phyloP scores from a whole-genome alignment of 2,888 invertebrate genomes.

The Xylota sylvarum region DNA sequence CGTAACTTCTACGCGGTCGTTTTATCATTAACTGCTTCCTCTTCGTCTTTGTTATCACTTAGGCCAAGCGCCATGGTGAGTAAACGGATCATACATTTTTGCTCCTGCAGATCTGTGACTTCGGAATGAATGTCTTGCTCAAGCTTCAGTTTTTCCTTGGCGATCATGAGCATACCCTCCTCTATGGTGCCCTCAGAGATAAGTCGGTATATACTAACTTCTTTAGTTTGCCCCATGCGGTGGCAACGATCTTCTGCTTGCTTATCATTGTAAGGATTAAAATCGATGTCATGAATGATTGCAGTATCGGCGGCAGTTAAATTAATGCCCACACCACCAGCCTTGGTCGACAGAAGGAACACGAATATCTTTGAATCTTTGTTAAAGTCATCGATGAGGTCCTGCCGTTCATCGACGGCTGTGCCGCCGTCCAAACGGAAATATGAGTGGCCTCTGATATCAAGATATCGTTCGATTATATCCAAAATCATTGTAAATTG shows the following conservation, averaged over 20 bases:
- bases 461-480: constrained; percentile 94
- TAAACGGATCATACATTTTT: constrained; percentile 92
- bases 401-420: constrained; percentile 93
- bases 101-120: constrained; percentile 87
- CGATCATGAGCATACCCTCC: constrained; percentile 95
- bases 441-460: constrained; percentile 90
- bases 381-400: constrained; percentile 95
- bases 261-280: constrained; percentile 99
- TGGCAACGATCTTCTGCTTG: constrained; percentile 97
- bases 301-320: constrained; percentile 97
- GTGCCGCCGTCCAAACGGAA: constrained; percentile 96
- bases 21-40: constrained; percentile 78
- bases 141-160: constrained; percentile 95
- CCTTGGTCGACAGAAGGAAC: constrained; percentile 96
- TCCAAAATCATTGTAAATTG: constrained; percentile 99
- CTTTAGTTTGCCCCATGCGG: constrained; percentile 91
- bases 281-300: constrained; percentile 98
- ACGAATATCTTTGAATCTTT: constrained; percentile 92
- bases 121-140: constrained; percentile 92
- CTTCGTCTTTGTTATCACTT: constrained; percentile 79
- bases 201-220: constrained; percentile 94
- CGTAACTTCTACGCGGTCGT: constrained; percentile 24
- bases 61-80: constrained; percentile 92
- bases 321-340: constrained; percentile 98
- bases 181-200: constrained; percentile 95